These are phyloP conservation scores for Anastatus disparis DNA, from an alignment of 1,140 invertebrate genomes.

Conservation along the genomic window DNA sequence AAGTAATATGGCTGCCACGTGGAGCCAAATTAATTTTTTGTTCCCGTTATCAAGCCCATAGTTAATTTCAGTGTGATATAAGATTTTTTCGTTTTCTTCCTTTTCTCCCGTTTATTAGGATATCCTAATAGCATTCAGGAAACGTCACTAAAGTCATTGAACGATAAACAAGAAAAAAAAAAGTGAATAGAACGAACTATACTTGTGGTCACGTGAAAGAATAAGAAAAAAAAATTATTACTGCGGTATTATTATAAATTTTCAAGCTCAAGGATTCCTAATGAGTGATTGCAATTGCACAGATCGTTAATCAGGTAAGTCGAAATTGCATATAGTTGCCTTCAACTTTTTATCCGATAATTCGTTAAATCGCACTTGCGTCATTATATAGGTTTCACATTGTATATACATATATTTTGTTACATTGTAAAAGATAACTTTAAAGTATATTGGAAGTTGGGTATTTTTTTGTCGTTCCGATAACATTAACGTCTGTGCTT, in stretches of 20 bases:
- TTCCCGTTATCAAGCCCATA: background rate
- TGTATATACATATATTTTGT: too few relatives aligned
- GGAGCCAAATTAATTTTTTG: background rate
- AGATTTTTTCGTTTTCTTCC: too few relatives aligned
- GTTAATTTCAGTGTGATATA: too few relatives aligned
- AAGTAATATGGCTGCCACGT: conserved; percentile 12
- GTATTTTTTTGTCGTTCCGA: too few relatives aligned
- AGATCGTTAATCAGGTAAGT: conserved; percentile 1
- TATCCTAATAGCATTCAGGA: too few relatives aligned
- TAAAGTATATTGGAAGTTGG: too few relatives aligned
- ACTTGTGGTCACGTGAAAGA: background rate
- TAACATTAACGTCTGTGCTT: too few relatives aligned
- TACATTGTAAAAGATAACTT: too few relatives aligned
- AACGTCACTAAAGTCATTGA: too few relatives aligned
- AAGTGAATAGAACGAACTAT: background rate
- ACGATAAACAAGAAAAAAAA: too few relatives aligned
- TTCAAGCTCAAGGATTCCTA: background rate
- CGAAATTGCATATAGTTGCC: background rate
- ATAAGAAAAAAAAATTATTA: background rate
- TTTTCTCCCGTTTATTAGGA: too few relatives aligned
- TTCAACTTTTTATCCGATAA: conserved; percentile 3
- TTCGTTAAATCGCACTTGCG: conserved; percentile 20
- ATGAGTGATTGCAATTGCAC: background rate
- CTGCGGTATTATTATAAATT: background rate
- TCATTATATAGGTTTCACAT: conserved; percentile 7